Conservation (phyloP, 2,113 vertebrate genomes). For the Aramus guarauna region DNA sequence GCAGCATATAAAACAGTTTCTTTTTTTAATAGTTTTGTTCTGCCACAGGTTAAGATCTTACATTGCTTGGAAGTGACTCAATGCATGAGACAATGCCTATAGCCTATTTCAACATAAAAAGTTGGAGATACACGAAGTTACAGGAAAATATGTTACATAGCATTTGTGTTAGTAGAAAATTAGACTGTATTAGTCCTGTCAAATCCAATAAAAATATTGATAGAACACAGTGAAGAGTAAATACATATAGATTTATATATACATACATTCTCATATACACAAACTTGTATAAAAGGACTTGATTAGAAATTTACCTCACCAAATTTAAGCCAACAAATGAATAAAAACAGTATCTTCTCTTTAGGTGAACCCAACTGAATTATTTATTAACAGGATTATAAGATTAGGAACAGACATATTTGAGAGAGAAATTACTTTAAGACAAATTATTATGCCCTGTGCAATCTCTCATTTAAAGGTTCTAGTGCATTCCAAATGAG, state of each 20-base stretch:
- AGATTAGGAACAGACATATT: background rate
- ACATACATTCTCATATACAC: background rate
- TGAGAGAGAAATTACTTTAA: background rate
- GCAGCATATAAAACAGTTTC: background rate
- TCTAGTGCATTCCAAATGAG: background rate
- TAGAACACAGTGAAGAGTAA: background rate
- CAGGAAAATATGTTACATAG: background rate
- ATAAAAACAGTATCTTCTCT: background rate
- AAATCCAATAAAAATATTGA: background rate
- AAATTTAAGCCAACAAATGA: background rate
- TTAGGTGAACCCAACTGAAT: background rate
- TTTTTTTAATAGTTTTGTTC: background rate
- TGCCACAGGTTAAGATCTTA: background rate
- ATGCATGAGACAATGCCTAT: background rate
- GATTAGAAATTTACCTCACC: background rate
- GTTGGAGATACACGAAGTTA: background rate
- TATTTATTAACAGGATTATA: background rate
- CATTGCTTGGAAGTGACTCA: background rate
- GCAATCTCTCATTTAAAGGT: background rate
- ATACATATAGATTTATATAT: background rate
- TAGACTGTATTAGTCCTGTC: background rate
- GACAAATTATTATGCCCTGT: background rate
- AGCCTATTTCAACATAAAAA: background rate
- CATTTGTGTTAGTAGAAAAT: background rate
- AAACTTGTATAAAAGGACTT: background rate